Evolutionary conservation across 2,113 vertebrate species (phyloP).

Genomic region (Corydoras sp.): DNA sequence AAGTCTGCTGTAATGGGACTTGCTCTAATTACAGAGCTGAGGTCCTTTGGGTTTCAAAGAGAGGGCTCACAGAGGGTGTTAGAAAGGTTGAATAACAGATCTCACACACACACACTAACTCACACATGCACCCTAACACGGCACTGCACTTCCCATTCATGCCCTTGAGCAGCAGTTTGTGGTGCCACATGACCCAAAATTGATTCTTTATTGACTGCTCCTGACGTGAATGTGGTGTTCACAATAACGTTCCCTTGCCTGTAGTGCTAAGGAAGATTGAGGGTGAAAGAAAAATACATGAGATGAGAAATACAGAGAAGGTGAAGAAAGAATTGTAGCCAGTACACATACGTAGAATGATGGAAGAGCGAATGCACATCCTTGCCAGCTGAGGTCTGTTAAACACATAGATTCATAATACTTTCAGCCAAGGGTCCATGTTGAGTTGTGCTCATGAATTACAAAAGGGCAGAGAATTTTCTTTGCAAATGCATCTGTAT

Average conservation of each 20-base stretch:
- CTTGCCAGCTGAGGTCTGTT: constrained; percentile 16
- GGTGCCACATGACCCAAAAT: constrained; percentile 40
- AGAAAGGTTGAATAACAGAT: constrained; percentile 2
- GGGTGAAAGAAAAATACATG: neutral
- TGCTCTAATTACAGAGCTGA: constrained; percentile 40
- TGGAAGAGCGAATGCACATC: constrained; percentile 3
- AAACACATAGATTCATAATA: constrained; percentile 18
- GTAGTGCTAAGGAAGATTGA: constrained; percentile 35
- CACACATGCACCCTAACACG: too few relatives aligned
- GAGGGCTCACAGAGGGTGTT: constrained; percentile 9
- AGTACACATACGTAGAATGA: neutral
- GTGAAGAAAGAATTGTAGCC: neutral
- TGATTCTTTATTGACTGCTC: constrained; percentile 53
- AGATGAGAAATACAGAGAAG: neutral
- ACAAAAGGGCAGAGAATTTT: neutral
- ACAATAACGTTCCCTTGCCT: constrained; percentile 51
- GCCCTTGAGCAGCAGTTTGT: constrained; percentile 46
- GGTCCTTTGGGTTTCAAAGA: constrained; percentile 29
- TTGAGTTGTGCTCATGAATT: neutral
- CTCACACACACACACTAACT: too few relatives aligned
- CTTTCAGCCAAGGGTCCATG: neutral
- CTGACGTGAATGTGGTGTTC: constrained; percentile 48
- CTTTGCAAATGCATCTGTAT: constrained; percentile 2
- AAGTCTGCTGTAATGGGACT: constrained; percentile 33
- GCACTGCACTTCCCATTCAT: constrained; percentile 6